phyloP scores from a whole-genome alignment of 2,888 invertebrate genomes.

The Cataglyphis albicans region DNA sequence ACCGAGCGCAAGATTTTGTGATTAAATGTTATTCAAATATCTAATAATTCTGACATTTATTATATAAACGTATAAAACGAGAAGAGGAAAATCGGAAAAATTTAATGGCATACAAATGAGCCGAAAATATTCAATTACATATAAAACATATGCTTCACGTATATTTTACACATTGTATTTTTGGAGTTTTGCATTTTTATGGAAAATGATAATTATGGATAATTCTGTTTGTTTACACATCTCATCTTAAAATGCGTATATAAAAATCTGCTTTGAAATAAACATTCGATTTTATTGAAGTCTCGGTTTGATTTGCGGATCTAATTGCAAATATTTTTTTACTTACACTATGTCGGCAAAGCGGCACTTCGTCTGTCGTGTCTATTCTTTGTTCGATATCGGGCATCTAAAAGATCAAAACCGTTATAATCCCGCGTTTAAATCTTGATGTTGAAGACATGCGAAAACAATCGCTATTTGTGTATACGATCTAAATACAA shows the following conservation, averaged over 20 bases:
- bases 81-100: background rate
- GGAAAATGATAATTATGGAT: too few relatives aligned
- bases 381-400: constrained; percentile 61
- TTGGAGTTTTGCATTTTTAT: too few relatives aligned
- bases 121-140: too few relatives aligned
- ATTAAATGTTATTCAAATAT: background rate
- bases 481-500: background rate
- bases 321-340: too few relatives aligned
- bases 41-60: background rate
- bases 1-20: background rate
- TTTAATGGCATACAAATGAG: background rate
- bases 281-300: too few relatives aligned
- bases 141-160: too few relatives aligned
- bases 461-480: background rate
- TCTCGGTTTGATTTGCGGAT: too few relatives aligned
- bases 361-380: constrained; percentile 44
- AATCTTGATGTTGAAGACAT: background rate
- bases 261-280: too few relatives aligned
- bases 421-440: background rate
- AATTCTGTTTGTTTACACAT: too few relatives aligned
- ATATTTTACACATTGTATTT: too few relatives aligned
- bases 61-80: background rate
- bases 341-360: constrained; percentile 63
- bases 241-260: too few relatives aligned
- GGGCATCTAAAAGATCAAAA: constrained; percentile 51